phyloP scores from a whole-genome alignment of 2,888 invertebrate species.

The Temnothorax unifasciatus region DNA sequence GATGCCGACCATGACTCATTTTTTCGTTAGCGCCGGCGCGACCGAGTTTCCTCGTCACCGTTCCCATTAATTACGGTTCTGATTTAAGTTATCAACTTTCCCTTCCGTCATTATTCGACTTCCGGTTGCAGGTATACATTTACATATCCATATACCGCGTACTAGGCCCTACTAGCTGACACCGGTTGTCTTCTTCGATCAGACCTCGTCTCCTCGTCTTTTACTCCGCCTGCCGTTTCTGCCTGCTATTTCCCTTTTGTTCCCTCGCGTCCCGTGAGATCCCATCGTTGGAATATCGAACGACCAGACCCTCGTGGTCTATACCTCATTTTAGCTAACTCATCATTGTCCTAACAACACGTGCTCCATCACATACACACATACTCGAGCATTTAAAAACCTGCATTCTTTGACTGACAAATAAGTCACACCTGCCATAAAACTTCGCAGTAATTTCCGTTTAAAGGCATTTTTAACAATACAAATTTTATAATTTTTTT shows the following conservation, averaged over 20 bases:
- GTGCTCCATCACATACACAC: background rate
- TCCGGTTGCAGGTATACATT: background rate
- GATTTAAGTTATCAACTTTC: background rate
- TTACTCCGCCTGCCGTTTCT: background rate
- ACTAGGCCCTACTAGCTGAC: background rate
- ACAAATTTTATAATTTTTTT: background rate
- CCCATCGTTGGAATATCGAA: constrained; percentile 69
- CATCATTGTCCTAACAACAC: background rate
- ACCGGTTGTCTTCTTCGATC: background rate
- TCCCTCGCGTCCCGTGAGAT: constrained; percentile 26
- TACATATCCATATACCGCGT: background rate
- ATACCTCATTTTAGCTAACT: constrained; percentile 60
- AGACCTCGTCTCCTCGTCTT: constrained; percentile 35
- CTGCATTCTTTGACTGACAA: background rate
- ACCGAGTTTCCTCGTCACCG: constrained; percentile 29
- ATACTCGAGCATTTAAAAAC: background rate
- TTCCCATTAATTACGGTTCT: background rate
- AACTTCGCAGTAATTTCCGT: background rate
- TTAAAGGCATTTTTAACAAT: background rate
- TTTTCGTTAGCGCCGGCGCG: constrained; percentile 48
- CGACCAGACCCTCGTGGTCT: constrained; percentile 64
- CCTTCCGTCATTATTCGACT: background rate
- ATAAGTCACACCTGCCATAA: background rate
- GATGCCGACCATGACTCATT: constrained; percentile 72
- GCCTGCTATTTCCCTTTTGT: background rate